Conservation (phyloP, 2,888 invertebrate genomes). For the Acronicta leporina region DNA sequence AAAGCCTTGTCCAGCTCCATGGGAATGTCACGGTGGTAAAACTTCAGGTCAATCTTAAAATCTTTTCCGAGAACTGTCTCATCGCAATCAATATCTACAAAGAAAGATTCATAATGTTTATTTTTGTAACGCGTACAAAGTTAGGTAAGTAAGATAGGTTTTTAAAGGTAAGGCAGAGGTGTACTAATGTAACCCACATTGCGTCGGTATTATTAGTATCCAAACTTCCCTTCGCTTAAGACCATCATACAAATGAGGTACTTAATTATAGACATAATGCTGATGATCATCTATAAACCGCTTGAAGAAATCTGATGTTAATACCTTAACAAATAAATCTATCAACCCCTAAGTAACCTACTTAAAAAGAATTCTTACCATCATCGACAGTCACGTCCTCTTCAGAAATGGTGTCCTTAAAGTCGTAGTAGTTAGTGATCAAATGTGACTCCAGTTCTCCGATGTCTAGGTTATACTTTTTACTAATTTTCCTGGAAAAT, state of each 20-base stretch:
- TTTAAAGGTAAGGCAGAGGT: no score
- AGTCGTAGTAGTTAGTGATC: slow-evolving; percentile 57
- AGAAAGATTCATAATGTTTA: not conserved
- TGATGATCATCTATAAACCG: no score
- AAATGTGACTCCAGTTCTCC: slow-evolving; percentile 32
- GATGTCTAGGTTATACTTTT: slow-evolving; percentile 13
- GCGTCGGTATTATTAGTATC: no score
- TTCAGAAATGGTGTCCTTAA: slow-evolving; percentile 21
- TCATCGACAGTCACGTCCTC: slow-evolving; percentile 44
- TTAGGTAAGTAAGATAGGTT: no score
- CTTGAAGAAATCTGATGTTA: no score
- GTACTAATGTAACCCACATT: no score
- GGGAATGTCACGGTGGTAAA: slow-evolving; percentile 34
- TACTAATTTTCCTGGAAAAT: slow-evolving; percentile 15
- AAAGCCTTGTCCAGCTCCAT: slow-evolving; percentile 31
- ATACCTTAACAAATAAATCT: no score
- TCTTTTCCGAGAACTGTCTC: not conserved
- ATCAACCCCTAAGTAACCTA: not conserved
- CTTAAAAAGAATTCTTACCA: slow-evolving; percentile 35
- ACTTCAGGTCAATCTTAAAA: slow-evolving; percentile 24
- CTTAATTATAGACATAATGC: no score
- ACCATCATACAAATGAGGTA: no score
- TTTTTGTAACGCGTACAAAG: no score
- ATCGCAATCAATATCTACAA: slow-evolving; percentile 17
- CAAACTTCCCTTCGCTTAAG: no score